Conservation (phyloP, 1,140 invertebrate genomes). For the Trichogramma pretiosum region DNA sequence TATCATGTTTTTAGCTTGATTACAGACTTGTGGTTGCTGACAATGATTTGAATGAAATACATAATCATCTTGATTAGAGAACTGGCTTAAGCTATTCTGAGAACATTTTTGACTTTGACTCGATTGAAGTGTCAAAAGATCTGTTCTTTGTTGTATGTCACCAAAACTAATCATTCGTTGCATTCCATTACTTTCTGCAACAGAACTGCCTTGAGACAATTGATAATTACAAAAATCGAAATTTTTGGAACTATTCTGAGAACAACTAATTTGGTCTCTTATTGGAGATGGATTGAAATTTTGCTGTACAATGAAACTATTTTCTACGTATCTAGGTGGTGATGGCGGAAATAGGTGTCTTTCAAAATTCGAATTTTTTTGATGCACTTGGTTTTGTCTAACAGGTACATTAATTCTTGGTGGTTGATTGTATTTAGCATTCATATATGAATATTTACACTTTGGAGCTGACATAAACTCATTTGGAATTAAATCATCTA, state of each 20-base stretch:
- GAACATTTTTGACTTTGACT: conserved; percentile 13
- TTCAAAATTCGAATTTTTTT: not conserved
- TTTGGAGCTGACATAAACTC: conserved; percentile 14
- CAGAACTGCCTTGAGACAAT: conserved; percentile 7
- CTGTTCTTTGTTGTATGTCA: conserved; percentile 15
- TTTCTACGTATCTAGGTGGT: conserved; percentile 3
- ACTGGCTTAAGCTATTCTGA: conserved; percentile 4
- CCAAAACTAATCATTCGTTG: conserved; percentile 8
- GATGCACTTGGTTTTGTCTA: not conserved
- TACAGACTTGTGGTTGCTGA: not conserved
- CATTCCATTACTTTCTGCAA: conserved; percentile 6
- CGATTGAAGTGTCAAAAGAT: conserved; percentile 10
- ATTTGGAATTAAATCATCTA: not conserved
- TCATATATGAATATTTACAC: conserved; percentile 16
- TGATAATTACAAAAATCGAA: not conserved
- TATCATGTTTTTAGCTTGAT: no score
- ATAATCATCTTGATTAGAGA: not conserved
- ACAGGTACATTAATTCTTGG: conserved; percentile 8
- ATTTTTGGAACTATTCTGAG: not conserved
- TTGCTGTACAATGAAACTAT: not conserved
- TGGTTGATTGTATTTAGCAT: conserved; percentile 15
- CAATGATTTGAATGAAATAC: not conserved
- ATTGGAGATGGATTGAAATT: conserved; percentile 5
- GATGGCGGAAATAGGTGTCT: conserved; percentile 1
- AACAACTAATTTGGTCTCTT: not conserved